Percentiles rank a stretch among this genome's conserved stretches.
Conservation (phyloP, 1,140 invertebrate genomes). For the Danaus melanippus region DNA sequence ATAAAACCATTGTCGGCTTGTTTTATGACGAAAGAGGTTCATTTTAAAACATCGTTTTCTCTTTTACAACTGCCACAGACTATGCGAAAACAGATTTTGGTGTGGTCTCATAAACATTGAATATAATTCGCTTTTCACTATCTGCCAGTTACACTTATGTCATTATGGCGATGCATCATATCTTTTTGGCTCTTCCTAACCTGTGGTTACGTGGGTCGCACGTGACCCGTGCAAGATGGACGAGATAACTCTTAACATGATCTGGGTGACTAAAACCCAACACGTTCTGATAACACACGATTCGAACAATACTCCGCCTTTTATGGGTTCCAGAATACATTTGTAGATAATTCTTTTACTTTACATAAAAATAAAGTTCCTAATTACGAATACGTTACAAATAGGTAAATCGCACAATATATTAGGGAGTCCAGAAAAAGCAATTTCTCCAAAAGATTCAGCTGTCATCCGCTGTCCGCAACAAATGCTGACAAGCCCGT, state of each 20-base stretch:
- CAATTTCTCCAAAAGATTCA: constrained; percentile 19
- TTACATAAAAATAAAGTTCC: no score
- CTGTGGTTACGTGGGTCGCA: constrained; percentile 14
- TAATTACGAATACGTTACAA: no score
- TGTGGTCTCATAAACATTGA: no score
- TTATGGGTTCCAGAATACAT: no score
- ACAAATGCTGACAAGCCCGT: constrained; percentile 15
- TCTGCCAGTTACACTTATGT: constrained; percentile 3
- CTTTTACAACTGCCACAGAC: no score
- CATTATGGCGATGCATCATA: constrained; percentile 17
- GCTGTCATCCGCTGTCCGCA: constrained; percentile 11
- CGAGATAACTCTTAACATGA: no score
- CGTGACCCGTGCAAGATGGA: constrained; percentile 22
- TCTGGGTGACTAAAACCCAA: no score
- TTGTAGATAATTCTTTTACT: no score
- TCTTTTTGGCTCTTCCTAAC: constrained; percentile 19
- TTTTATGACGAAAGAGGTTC: constrained; percentile 6
- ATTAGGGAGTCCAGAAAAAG: not conserved
- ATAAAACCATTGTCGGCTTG: constrained; percentile 2
- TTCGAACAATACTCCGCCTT: no score
- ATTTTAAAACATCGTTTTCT: constrained; percentile 1
- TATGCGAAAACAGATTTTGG: not conserved
- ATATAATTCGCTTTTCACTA: not conserved
- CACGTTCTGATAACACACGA: no score
- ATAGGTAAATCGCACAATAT: no score